Evolutionary conservation across 1,140 invertebrate species (phyloP), one percentile per base, ranked within the genome.

Genomic region (Orius insidiosus): DNA sequence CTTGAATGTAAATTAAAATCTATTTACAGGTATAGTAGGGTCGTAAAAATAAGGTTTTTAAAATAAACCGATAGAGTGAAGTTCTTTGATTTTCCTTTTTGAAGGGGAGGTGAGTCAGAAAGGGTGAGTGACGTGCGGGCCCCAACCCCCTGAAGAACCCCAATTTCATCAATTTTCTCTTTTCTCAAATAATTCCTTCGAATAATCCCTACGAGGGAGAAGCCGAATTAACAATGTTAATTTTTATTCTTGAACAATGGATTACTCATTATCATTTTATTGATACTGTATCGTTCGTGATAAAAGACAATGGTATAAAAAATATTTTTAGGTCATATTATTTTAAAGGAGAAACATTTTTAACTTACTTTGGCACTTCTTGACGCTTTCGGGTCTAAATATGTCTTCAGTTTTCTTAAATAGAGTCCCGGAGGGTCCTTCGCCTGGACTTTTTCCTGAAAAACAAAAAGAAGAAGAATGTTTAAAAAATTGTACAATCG

Each of bases 361-460:
- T n/a, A 34, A 68, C 80, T 71, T 72, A 92, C 87, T 71, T 85
- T 73, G 60, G 90, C 85, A 72, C 88, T 93, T 59, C 87, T 74
- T 24, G 87, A 93, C 11, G 90, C 86, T 63, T 89, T 90, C 1
- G 92, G 92, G 65, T 97, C 93, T 57, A 97, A 69, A 65, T 96
- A 96, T 0, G 89, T 93, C 52, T 80, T 74, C 51, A 97, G 68
- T 65, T 93, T 94, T 61, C 80, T 81, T 53, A 97, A 71, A 69
- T 98, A 98, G 66, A 87, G 86, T 43, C 85, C 76, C 16, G 94
- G 94, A 13, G 92, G 85, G 66, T 96, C 88, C 66, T 95, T 95
- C 7, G 89, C 93, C 60, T 89, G 87, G 46, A 98, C 90, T 70
- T 85, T 80, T 74, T 96, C 92, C 84, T 88, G 62, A 35, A 75